These are phyloP conservation scores for Drosophila azteca DNA, from an alignment of 1,140 invertebrate genomes.

Conservation along the genomic window DNA sequence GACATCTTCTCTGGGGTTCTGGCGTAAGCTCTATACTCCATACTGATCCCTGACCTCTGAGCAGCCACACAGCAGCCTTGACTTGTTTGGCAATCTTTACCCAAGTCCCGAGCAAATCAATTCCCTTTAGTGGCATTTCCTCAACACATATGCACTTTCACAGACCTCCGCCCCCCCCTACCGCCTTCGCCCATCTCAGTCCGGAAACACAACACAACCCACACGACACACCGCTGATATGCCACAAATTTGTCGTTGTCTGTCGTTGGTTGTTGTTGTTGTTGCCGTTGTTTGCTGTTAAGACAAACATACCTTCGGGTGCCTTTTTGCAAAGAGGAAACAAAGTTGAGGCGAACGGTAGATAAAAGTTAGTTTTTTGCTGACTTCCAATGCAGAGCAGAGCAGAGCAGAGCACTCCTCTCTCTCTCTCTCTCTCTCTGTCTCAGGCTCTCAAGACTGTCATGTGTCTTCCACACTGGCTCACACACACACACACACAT, in stretches of 20 bases:
- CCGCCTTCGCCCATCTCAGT: neutral
- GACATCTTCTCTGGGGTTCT: too few relatives aligned
- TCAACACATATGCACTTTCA: constrained; percentile 37
- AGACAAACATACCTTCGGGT: constrained; percentile 80
- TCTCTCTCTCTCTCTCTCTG: constrained; percentile 9
- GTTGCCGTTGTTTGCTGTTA: constrained; percentile 61
- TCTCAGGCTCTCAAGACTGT: constrained; percentile 40
- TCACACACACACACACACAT: constrained; percentile 5
- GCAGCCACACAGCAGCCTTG: too few relatives aligned
- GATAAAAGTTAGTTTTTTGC: constrained; percentile 81
- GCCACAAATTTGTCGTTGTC: constrained; percentile 74
- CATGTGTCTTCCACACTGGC: constrained; percentile 63
- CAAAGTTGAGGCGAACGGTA: constrained; percentile 42
- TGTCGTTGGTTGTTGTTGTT: constrained; percentile 63
- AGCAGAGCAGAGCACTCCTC: neutral
- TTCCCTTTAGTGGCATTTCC: constrained; percentile 76
- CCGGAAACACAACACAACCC: constrained; percentile 51
- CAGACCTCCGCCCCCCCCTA: too few relatives aligned
- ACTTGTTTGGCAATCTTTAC: constrained; percentile 8
- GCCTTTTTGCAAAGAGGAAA: constrained; percentile 46
- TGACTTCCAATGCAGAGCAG: constrained; percentile 68
- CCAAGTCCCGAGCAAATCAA: constrained; percentile 65
- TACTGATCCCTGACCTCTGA: too few relatives aligned
- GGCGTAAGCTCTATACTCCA: too few relatives aligned
- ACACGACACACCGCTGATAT: constrained; percentile 79